Evolutionary conservation across 2,113 vertebrate genomes (phyloP), one percentile per base, ranked within the genome.

Genomic region (Hemichromis elongatus): DNA sequence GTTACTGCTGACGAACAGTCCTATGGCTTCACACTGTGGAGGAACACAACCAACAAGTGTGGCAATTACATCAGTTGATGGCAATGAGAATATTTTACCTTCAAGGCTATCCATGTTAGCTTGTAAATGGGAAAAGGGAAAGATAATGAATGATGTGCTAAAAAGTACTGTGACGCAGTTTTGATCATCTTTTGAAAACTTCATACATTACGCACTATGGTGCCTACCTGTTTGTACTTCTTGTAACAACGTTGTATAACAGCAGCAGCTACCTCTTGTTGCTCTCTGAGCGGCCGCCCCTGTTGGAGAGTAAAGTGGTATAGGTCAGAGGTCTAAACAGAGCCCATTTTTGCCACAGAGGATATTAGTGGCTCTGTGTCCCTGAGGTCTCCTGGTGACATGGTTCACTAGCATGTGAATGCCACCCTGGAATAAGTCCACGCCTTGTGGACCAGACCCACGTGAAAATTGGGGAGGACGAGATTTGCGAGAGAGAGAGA

Each of bases 101-200:
- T 99, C 98, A 99, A 98, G 97, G 98, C 98, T 99, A 99, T 99
- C 99, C 98, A 99, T 97, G 98, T 99, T 96, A 99, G 99, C 99
- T 99, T 99, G 96, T 92, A 96, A 96, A 96, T 90, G 95, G 86
- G 88, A 88, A 91, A 90, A 89, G 82, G 81, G 82, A 87, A 66
- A 80, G 14, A 63, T 56, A 81, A 85, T 92, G 83, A 93, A 91
- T 80, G 56, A 73, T 78, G 66, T 10, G 66, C 75, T 84, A 26
- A 77, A 12, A 81, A 42, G 9, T 16, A 30, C 12, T 52, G 40
- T 63, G 12, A 54, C 59, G 45, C 19, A 42, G 30, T 26, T n/a
- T 37, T 57, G 57, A 77, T 12, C 30, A 11, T 37, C 26, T 70
- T 77, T 26, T 33, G n/a, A 78, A 28, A 10, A 35, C 13, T 52